Evolutionary conservation across 35 echinoderm and acorn worm genomes (phyloP).

Genomic region (Chiridota heheva): DNA sequence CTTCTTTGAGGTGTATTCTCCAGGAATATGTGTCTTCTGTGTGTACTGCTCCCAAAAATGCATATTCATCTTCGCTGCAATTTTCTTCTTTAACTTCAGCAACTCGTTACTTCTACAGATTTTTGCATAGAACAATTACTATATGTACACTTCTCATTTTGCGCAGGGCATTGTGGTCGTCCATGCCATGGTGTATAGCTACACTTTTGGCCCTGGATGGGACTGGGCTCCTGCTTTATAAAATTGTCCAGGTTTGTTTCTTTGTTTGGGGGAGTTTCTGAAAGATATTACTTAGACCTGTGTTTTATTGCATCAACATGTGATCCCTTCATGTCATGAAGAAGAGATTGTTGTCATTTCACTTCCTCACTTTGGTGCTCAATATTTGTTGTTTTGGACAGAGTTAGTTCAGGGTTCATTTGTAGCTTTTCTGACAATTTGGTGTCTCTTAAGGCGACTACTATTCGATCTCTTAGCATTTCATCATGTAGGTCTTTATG

Average conservation of each 20-base stretch:
- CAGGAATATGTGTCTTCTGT: constrained; percentile 16
- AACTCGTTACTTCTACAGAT: neutral
- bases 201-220: neutral
- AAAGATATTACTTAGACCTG: neutral
- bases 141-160: neutral
- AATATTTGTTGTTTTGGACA: constrained; percentile 30
- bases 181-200: neutral
- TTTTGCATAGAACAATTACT: neutral
- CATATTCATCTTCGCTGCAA: neutral
- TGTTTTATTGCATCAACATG: constrained; percentile 14
- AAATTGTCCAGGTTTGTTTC: neutral
- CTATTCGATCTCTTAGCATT: constrained; percentile 52
- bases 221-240: too few relatives aligned
- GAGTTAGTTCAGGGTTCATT: constrained; percentile 27
- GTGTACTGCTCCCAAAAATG: neutral
- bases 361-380: constrained; percentile 39
- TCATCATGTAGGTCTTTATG: constrained; percentile 30
- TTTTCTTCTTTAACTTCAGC: neutral
- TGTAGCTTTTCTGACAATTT: constrained; percentile 55
- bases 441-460: constrained; percentile 21
- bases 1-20: neutral
- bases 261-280: neutral
- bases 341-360: constrained; percentile 22
- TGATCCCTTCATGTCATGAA: neutral
- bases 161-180: neutral